Evolutionary conservation across 2,797 vertebrate species (phyloP), one percentile per base, ranked within the genome.

Genomic region (Spatula versicolor): DNA sequence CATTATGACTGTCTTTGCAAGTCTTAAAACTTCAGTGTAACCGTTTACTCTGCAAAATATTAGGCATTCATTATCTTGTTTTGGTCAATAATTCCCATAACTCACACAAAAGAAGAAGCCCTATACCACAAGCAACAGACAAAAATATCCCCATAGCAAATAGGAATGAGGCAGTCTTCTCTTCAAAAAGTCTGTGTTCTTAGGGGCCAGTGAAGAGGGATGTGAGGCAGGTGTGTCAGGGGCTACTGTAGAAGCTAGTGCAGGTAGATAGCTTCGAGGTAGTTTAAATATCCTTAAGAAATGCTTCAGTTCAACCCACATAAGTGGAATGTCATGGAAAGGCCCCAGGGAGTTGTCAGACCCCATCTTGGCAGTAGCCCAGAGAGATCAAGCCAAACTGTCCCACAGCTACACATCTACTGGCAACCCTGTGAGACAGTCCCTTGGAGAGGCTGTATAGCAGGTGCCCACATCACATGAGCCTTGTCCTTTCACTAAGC

Each of bases 391-490:
- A 30, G 41, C 37, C 46, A 76, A 76, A 46, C 8, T n/a, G 8
- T 59, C 19, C 43, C 30, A 39, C 21, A 80, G 45, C 56, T 20
- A 7, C 2, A 1, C 1, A 4, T 43, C 22, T 20, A 31, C 21
- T 0, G 0, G 12, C 8, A 26, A 55, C 15, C 23, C 25, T 1
- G 1, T 10, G 33, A 21, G 6, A 45, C 13, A 62, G 7, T 19
- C 13, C 9, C 25, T 41, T 13, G 14, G n/a, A 9, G 23, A 35
- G 25, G 4, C 43, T 50, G 22, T 35, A 28, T 28, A 2, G 0
- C 9, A 19, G 50, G 17, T 2, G 0, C 20, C 83, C 48, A 62
- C 11, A 13, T 56, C 0, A 0, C 5, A 3, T 13, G 67, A 60
- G 16, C 7, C 2, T 5, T 30, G 55, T 23, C 62, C 25, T 59